Base-by-base conservation (phyloP, 2,888 invertebrate species). In the Amphipyra berbera region DNA sequence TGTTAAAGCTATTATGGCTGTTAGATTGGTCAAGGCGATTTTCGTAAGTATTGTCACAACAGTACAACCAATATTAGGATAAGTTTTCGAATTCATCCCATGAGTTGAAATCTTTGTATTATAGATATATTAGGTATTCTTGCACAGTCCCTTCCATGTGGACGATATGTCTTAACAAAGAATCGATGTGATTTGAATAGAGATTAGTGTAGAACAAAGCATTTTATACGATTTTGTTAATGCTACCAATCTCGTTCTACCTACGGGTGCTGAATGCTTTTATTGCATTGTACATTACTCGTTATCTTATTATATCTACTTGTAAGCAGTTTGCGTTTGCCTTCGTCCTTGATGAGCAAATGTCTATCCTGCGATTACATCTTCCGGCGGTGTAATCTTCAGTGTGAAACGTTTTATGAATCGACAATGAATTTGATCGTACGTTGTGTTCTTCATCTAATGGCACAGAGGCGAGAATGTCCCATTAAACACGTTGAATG, bases 11-110 rank as follows among this genome's bases (percentile, higher is more conserved):
- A 88, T 93, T 92, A 90, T 90, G 82, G 72, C 86, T 82, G 85
- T 88, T 90, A 88, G 88, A 84, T 89, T 87, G 89, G 89, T 90
- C 93, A 94, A 94, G 93, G 92, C 72, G 79, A 77, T 91, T 91
- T 91, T 93, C 89, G 90, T 89, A 89, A 92, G 84, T 81, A 86
- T 87, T 89, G 87, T 88, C 87, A 88, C 85, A 86, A 79, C 76
- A 79, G 69, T 74, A 68, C 65, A 71, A 68, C 63, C 74, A 77
- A 80, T 79, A 81, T 82, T 80, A 72, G 68, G 66, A 73, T 73
- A 61, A 48, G 71, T 79, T 82, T 80, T 79, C 70, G 68, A 76
- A 80, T 73, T 79, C 68, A 60, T 73, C 72, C 63, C 47, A 69
- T 56, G 52, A 49, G 62, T 68, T 49, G 37, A 52, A 58, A 59